Evolutionary conservation across 2,113 vertebrate genomes (phyloP).

Genomic region (Benitochromis conjunctus): DNA sequence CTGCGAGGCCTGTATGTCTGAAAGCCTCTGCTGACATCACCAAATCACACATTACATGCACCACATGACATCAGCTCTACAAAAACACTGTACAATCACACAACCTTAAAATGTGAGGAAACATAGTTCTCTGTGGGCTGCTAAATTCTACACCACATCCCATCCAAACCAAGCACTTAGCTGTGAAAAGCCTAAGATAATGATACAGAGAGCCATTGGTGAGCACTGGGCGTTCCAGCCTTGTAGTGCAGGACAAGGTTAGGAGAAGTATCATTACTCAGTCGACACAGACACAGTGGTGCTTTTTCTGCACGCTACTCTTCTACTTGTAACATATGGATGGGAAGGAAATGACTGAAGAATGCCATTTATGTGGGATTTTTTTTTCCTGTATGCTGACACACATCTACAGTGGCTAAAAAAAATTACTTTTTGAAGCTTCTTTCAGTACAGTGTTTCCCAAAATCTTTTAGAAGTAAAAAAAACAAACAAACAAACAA

Average conservation of each 20-base stretch:
- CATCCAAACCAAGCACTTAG: conserved; percentile 56
- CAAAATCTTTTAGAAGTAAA: rapidly evolving
- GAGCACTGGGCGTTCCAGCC: conserved; percentile 16
- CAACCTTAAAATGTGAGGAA: conserved; percentile 36
- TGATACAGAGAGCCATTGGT: conserved; percentile 34
- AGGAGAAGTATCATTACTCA: conserved; percentile 25
- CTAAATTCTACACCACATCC: conserved; percentile 67
- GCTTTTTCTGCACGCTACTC: background rate
- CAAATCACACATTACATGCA: conserved; percentile 26
- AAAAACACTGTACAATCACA: conserved; percentile 19
- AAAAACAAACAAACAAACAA: background rate
- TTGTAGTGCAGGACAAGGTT: conserved; percentile 9
- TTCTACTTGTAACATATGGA: background rate
- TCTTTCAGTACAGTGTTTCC: background rate
- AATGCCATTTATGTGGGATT: background rate
- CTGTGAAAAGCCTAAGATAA: conserved; percentile 66
- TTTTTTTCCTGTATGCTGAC: background rate
- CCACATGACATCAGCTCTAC: conserved; percentile 43
- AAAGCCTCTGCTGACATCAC: conserved; percentile 34
- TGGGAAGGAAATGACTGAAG: background rate
- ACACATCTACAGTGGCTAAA: background rate
- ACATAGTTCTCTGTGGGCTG: conserved; percentile 53
- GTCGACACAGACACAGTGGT: background rate
- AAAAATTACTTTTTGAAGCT: background rate
- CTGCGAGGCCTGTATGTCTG: background rate